Base-by-base conservation (phyloP, 2,113 vertebrate species). In the Hemichromis elongatus region DNA sequence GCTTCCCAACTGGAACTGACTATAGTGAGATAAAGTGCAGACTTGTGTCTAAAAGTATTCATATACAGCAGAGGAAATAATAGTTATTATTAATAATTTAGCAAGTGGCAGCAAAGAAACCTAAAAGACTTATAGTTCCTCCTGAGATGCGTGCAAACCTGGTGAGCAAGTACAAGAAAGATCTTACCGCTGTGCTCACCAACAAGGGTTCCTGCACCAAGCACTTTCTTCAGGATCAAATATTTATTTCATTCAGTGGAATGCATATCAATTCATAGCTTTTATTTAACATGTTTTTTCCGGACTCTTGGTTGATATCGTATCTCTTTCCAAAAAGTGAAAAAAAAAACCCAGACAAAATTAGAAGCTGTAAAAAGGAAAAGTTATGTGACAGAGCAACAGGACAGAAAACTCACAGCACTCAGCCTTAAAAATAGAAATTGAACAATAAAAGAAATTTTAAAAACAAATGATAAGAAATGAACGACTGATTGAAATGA, bases 81-180 rank as follows among this genome's bases (percentile, higher is more conserved):
- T 13, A 21, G 13, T 37, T 66, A 66, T 37, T 40, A 37, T 21
- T 37, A 11, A 66, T 21, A 11, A 37, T 66, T 63, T 37, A 21
- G 6, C 19, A 63, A 63, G 59, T 0, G 59, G 59, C 59, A 37
- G 18, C 59, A 30, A 63, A 61, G 57, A 61, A n/a, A 4, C 57
- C 18, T 35, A 35, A 63, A 63, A 0, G 59, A 37, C 19, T 13
- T 37, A 63, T 37, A 5, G 4, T 63, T 37, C 33, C 33, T 63
- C 33, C 33, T 37, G 59, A 63, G 59, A n/a, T 13, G 6, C 0
- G 0, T 3, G 18, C 6, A 0, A 63, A 63, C 59, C 33, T 63
- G 33, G 59, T 66, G 59, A 37, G 1, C 28, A 61, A 11, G 30
- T 61, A 12, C 33, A 63, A 33, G 19, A 37, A 63, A 37, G 59